These are phyloP conservation scores for Campoplex capitator DNA, from an alignment of 2,888 invertebrate genomes.

Conservation along the genomic window DNA sequence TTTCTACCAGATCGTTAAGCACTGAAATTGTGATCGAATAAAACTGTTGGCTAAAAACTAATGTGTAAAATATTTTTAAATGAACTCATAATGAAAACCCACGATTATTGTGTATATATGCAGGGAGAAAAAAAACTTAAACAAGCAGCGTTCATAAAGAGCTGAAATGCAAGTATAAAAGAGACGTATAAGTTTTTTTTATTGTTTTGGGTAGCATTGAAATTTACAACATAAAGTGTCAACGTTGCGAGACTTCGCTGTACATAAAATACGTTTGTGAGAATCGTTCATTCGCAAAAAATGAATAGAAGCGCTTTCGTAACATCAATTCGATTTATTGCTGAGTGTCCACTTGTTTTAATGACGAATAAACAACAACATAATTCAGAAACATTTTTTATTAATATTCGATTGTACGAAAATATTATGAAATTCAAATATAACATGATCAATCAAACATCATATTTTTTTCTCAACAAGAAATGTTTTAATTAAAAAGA, in stretches of 20 bases:
- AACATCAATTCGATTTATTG: not conserved
- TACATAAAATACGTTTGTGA: constrained; percentile 48
- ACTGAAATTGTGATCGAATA: no score
- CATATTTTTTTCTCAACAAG: not conserved
- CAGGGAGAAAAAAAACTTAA: not conserved
- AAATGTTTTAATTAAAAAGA: not conserved
- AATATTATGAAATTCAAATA: no score
- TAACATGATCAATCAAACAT: no score
- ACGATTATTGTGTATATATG: constrained; percentile 57
- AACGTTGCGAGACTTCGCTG: constrained; percentile 46
- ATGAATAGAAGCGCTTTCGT: not conserved
- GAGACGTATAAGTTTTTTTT: constrained; percentile 45
- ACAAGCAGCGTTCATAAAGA: constrained; percentile 17
- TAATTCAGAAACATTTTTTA: no score
- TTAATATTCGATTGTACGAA: no score
- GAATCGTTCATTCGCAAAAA: constrained; percentile 18
- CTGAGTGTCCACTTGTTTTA: not conserved
- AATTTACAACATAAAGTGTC: constrained; percentile 4
- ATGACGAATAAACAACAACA: constrained; percentile 11
- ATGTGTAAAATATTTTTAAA: no score
- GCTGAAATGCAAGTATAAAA: constrained; percentile 18
- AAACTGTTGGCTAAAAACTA: no score
- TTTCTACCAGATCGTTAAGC: no score
- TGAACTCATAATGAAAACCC: not conserved
- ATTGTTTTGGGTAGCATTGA: constrained; percentile 47